Base-by-base conservation (phyloP, 2,797 vertebrate species). In the Clamator glandarius region DNA sequence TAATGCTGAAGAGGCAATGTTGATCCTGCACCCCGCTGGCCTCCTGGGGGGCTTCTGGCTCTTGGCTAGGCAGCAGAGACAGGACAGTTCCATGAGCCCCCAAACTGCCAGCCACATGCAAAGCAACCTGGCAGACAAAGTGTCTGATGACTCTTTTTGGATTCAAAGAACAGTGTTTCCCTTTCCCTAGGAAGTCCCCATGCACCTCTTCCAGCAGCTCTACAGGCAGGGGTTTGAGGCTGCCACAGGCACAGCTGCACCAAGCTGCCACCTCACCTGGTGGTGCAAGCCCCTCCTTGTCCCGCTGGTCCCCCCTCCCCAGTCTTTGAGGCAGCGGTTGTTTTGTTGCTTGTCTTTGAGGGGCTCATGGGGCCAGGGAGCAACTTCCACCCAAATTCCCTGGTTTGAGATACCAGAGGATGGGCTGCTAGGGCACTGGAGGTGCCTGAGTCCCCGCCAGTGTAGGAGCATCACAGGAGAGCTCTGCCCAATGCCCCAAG, bases 11-110 rank as follows among this genome's bases (percentile, higher is more conserved):
- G 36, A 52, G 33, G 63, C 9, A 28, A 35, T 11, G 63, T 11
- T 20, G 29, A 21, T 58, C 42, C 57, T 0, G 1, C 18, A 9
- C 29, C 57, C 12, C 44, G 36, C 15, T 0, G 0, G 8, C 6
- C 19, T 28, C 50, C 15, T 51, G 50, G 35, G 16, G 13, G 41
- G 29, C 19, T 73, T 61, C 55, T 2, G 3, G 39, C 52, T 66
- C 36, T 42, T 12, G 3, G 14, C 4, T 2, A 46, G n/a, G 50
- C 33, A 52, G 33, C 31, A 16, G 46, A 55, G 14, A 57, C 1
- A 5, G 12, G 8, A 42, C 8, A 17, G 48, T 66, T 61, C 59
- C 12, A 8, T 1, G 4, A 84, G 8, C 42, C 16, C 84, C 23
- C 1, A 3, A 8, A 36, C 76, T 73, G 11, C 33, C 18, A 85